Conservation (phyloP, 2,797 vertebrate genomes). For the Crenichthys baileyi region DNA sequence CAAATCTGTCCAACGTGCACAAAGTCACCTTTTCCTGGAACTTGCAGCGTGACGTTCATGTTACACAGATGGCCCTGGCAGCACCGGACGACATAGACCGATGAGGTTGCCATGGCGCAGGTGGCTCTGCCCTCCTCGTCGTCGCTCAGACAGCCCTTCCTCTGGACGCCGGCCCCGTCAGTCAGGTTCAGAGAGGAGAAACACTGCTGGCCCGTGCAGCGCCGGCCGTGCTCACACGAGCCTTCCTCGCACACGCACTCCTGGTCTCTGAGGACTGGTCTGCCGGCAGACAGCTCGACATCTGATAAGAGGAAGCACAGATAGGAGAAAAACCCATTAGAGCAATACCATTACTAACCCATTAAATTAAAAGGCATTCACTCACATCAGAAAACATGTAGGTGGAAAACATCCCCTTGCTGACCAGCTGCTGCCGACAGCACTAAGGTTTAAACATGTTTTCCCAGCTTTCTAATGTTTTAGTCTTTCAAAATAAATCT, state of each 20-base stretch:
- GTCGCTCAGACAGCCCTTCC: constrained; percentile 95
- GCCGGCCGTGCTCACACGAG: constrained; percentile 83
- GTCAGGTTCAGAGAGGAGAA: constrained; percentile 90
- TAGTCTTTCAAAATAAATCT: constrained; percentile 6
- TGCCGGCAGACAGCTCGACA: constrained; percentile 81
- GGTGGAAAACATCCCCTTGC: constrained; percentile 17
- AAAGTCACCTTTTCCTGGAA: constrained; percentile 87
- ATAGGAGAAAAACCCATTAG: constrained; percentile 56
- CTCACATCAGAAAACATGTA: constrained; percentile 49
- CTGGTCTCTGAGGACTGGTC: constrained; percentile 80
- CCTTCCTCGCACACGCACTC: constrained; percentile 91
- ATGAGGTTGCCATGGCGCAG: constrained; percentile 88
- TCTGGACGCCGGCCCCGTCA: constrained; percentile 85
- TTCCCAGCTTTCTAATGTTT: constrained; percentile 1
- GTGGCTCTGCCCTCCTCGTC: constrained; percentile 91
- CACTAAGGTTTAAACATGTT: constrained; percentile 8
- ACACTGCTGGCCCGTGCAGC: constrained; percentile 91
- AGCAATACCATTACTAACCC: constrained; percentile 55
- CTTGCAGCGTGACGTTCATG: constrained; percentile 90
- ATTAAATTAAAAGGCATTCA: constrained; percentile 70
- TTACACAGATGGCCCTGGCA: constrained; percentile 97
- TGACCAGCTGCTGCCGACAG: background rate
- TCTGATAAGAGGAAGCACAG: constrained; percentile 77
- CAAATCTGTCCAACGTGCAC: constrained; percentile 47
- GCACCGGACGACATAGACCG: constrained; percentile 89